Base-by-base conservation (phyloP, 1,140 invertebrate genomes). In the Solenopsis fugax region DNA sequence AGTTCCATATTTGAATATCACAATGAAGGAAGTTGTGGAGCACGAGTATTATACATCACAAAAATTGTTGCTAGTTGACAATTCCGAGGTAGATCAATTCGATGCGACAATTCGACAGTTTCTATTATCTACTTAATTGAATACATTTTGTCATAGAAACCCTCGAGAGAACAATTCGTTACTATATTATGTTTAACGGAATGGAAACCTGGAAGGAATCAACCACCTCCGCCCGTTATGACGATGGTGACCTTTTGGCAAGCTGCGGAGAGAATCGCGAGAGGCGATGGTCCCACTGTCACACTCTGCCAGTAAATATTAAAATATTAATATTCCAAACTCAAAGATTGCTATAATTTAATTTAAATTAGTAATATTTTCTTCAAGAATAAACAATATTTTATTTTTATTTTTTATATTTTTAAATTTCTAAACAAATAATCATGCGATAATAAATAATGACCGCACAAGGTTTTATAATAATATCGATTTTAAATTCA, bases 231-330 rank as follows among this genome's bases (percentile, higher is more conserved):
- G 9, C 29, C 75, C 6, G 85, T 76, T 18, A 78, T 87, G 13
- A 64, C 65, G 2, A 76, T 93, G 41, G 88, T 92, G 7, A 81
- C 88, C 3, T 56, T 93, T 34, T 92, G 92, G 92, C 88, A 92
- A 85, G 76, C 87, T 6, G 69, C 91, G 13, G 89, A 92, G 21
- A 90, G 76, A 86, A 91, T 92, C 29, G 54, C 87, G 0, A 90
- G 89, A 65, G 75, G 75, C 41, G 87, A 89, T 0, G 89, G 87
- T 21, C 90, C 91, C 9, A 89, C 87, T 0, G 82, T 90, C 4
- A 84, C 87, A 9, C 58, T 93, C 24, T 93, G 92, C 92, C 86
- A 92, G 92, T 93, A 88, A 65, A 65, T 37, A n/a, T 58, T 52
- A 65, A 21, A 72, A 81, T 87, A 87, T 77, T 60, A 56, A 3